Evolutionary conservation across 2,797 vertebrate species (phyloP).

Genomic region (Chelmon rostratus): DNA sequence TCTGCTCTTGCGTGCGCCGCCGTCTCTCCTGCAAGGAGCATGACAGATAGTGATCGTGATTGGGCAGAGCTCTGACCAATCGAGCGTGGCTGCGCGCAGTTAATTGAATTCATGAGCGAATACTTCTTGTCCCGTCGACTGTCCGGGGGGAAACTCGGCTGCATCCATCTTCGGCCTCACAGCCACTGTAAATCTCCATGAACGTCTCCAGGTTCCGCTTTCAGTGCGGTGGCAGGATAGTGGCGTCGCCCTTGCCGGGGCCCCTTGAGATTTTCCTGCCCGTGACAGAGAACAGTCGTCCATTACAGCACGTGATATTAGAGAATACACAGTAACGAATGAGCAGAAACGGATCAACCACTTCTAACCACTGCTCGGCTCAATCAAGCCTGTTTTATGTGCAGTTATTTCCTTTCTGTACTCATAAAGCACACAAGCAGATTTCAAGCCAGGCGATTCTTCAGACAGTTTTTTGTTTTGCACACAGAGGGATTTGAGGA

Average conservation of each 20-base stretch:
- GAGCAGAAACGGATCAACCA: conserved; percentile 23
- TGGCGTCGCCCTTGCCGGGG: background rate
- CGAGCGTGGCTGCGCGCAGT: conserved; percentile 77
- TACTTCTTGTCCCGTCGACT: conserved; percentile 76
- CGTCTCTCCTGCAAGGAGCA: conserved; percentile 52
- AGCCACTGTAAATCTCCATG: conserved; percentile 68
- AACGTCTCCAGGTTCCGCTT: conserved; percentile 56
- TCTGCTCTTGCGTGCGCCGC: conserved; percentile 19
- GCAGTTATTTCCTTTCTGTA: conserved; percentile 27
- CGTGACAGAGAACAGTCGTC: conserved; percentile 19
- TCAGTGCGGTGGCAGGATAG: conserved; percentile 33
- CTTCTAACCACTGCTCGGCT: conserved; percentile 27
- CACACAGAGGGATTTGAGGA: conserved; percentile 52
- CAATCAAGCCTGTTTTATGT: conserved; percentile 11
- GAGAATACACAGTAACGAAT: conserved; percentile 32
- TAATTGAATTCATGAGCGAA: conserved; percentile 86
- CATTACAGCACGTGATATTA: conserved; percentile 13
- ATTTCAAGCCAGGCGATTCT: conserved; percentile 35
- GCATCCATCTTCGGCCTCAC: conserved; percentile 74
- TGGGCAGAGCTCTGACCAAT: conserved; percentile 79
- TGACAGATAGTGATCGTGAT: conserved; percentile 81
- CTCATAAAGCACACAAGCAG: conserved; percentile 38
- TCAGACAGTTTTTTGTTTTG: conserved; percentile 33
- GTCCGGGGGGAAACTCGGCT: conserved; percentile 70
- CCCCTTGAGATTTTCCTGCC: conserved; percentile 32